Conservation (phyloP, 2,888 invertebrate species). For the Muschampia plurimacula region DNA sequence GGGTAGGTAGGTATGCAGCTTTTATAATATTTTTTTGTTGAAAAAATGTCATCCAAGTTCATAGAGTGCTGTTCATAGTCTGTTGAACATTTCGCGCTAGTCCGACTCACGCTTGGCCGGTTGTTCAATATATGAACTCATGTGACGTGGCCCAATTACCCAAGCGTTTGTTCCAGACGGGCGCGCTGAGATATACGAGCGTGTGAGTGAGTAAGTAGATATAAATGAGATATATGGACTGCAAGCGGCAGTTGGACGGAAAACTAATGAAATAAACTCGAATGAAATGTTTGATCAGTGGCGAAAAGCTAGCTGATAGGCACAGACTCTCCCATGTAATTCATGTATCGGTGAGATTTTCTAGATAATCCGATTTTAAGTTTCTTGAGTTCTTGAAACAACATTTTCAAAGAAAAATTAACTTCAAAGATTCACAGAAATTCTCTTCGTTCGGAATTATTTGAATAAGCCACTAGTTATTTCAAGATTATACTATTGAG, state of each 20-base stretch:
- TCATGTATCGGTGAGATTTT: too few relatives aligned
- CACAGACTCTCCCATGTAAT: neutral
- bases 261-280: neutral
- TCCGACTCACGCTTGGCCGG: neutral
- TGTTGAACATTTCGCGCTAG: neutral
- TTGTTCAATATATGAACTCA: neutral
- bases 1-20: too few relatives aligned
- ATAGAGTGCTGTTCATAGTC: too few relatives aligned
- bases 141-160: slow-evolving; percentile 16
- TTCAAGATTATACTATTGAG: too few relatives aligned
- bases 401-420: too few relatives aligned
- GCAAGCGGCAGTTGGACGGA: slow-evolving; percentile 7
- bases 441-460: too few relatives aligned
- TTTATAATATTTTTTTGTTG: too few relatives aligned
- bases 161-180: slow-evolving; percentile 14
- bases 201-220: neutral
- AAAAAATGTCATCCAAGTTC: too few relatives aligned
- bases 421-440: too few relatives aligned
- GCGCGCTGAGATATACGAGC: neutral
- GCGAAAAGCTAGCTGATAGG: neutral
- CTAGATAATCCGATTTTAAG: too few relatives aligned
- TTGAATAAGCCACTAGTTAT: too few relatives aligned
- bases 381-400: too few relatives aligned
- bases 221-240: neutral
- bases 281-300: neutral